phyloP scores from a whole-genome alignment of 2,888 invertebrate species.

The Coleophora flavipennella region DNA sequence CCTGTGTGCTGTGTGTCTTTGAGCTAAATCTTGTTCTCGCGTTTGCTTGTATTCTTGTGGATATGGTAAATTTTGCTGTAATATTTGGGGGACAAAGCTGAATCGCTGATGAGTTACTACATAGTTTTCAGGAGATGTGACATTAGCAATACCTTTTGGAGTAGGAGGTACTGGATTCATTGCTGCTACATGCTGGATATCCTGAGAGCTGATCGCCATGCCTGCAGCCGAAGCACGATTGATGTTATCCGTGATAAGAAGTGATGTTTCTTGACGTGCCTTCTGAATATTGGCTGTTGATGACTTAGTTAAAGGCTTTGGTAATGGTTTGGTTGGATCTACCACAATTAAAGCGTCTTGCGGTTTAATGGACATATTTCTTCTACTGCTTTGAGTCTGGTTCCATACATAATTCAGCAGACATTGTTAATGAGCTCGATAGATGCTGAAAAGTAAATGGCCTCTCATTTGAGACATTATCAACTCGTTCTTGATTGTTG shows the following conservation, averaged over 20 bases:
- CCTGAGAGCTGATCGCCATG: not conserved
- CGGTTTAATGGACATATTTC: not conserved
- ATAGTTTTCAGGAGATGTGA: not conserved
- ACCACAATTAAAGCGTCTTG: not conserved
- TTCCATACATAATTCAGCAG: not conserved
- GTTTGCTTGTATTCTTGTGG: slow-evolving; percentile 1
- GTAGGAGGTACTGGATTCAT: not conserved
- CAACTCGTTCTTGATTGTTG: not conserved
- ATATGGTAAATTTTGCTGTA: too few species aligned
- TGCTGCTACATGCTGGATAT: not conserved
- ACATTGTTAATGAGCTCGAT: too few species aligned
- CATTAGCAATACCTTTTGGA: not conserved
- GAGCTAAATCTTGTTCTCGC: not conserved
- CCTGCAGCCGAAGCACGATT: not conserved
- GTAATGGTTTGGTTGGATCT: too few species aligned
- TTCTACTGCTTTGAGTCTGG: not conserved
- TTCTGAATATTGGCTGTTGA: slow-evolving; percentile 1
- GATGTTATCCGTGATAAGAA: not conserved
- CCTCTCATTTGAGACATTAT: not conserved
- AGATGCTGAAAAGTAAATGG: not conserved
- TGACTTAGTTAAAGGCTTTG: slow-evolving; percentile 1
- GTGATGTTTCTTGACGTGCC: not conserved
- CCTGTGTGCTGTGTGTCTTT: not conserved
- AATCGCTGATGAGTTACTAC: too few species aligned
- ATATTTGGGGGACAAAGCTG: too few species aligned